Base-by-base conservation (phyloP, 2,888 invertebrate genomes). In the Drosophila vallismaia region DNA sequence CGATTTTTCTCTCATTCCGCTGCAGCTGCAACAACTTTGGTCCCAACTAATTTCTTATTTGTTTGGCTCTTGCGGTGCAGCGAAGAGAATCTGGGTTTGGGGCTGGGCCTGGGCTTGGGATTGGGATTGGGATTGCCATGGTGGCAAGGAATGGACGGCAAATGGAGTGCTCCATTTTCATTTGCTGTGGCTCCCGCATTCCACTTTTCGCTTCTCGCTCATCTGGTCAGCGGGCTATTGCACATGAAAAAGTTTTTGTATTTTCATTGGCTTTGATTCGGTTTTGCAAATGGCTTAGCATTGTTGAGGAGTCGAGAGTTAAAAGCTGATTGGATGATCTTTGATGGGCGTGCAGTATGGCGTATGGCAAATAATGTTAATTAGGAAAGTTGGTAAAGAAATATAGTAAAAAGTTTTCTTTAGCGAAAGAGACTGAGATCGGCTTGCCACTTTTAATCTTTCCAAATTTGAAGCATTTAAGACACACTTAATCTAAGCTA, bases 41-140 rank as follows among this genome's bases (percentile, higher is more conserved):
- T 76, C 78, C 73, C 85, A 86, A 82, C 82, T 83, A 83, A 87
- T 83, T 83, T 88, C 83, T 88, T 83, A 87, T 83, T 83, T 85
- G 83, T 79, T 87, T 79, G 88, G 79, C 77, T 82, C 83, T 74
- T 63, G 69, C 64, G 68, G 70, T 78, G 71, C 76, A 76, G 53
- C 50, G 46, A 53, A 46, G 54, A 69, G 46, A 50, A 50, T 29
- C 31, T 45, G 45, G 49, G 36, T 38, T 14, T 36, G 44, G 33
- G 40, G 8, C 40, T 9, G 9, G 58, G 42, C 19, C 12, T 14
- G 14, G 12, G 33, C 12, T 33, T 29, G 19, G 33, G 8, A 29
- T 45, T n/a, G 26, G 19, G 19, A 19, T 19, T 19, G 19, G 19
- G 19, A 12, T 12, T 52, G 67, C 60, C 60, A 60, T 62, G 31